phyloP scores from a whole-genome alignment of 2,797 vertebrate species.

The Clamator glandarius region DNA sequence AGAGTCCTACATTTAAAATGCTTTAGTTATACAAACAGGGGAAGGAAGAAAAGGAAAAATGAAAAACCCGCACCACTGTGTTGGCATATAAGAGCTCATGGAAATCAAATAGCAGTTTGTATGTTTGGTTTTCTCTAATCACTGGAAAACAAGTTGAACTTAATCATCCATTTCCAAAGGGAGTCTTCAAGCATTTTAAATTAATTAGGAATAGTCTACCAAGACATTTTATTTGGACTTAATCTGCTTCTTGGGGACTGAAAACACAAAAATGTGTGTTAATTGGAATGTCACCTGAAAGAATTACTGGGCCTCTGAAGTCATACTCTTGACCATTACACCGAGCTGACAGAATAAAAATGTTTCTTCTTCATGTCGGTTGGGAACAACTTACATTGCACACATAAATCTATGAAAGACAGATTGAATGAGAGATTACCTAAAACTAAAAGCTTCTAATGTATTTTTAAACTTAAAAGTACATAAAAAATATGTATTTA shows the following conservation, averaged over 20 bases:
- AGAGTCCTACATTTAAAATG: neutral
- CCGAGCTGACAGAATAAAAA: neutral
- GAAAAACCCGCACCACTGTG: neutral
- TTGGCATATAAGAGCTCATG: neutral
- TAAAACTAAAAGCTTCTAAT: constrained; percentile 17
- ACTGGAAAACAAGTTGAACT: neutral
- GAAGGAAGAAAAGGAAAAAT: neutral
- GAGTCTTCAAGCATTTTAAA: neutral
- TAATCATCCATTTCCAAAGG: neutral
- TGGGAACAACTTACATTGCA: neutral
- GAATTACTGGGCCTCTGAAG: neutral
- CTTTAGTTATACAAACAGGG: neutral
- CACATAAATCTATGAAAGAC: neutral
- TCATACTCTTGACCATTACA: neutral
- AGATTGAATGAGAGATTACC: constrained; percentile 4
- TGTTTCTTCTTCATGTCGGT: neutral
- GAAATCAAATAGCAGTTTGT: neutral
- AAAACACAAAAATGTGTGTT: neutral
- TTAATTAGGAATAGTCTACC: neutral
- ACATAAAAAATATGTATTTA: neutral
- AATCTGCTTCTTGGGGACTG: neutral
- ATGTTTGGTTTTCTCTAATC: neutral
- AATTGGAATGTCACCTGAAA: neutral
- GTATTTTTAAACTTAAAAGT: neutral
- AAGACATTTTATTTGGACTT: neutral